A percentile compares a stretch with the other conserved stretches of the same genome.
These are phyloP conservation scores for Ailurus styani DNA, from an alignment of 2,113 vertebrate genomes.

Conservation along the genomic window DNA sequence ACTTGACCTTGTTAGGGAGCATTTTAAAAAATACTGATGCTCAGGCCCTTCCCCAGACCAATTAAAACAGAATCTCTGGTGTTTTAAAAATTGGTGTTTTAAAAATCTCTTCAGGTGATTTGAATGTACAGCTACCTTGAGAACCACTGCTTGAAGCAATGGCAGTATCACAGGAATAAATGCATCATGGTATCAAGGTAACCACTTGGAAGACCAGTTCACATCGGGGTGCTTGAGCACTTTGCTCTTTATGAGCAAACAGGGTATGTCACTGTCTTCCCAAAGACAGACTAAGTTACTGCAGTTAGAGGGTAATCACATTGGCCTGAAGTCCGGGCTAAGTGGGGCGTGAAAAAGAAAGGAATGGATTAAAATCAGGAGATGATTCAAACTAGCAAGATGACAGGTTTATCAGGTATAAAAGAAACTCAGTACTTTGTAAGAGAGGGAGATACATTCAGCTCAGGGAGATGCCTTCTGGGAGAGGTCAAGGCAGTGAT, in stretches of 20 bases:
- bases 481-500: background rate
- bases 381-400: background rate
- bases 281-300: background rate
- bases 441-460: background rate
- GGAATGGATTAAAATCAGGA: background rate
- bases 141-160: background rate
- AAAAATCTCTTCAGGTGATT: background rate
- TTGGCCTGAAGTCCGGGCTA: background rate
- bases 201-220: background rate
- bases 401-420: background rate
- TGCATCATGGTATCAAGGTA: background rate
- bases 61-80: background rate
- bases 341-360: background rate
- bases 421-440: background rate
- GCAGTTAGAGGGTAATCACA: background rate
- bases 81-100: background rate
- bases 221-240: background rate
- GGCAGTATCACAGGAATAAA: background rate
- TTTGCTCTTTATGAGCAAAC: background rate
- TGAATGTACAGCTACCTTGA: background rate
- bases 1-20: background rate
- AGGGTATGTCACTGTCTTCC: background rate
- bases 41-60: background rate
- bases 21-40: slow-evolving; percentile 9
- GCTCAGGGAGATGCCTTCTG: background rate